These are phyloP conservation scores for Alligator sinensis DNA, from an alignment of 2,113 vertebrate species.

Conservation along the genomic window DNA sequence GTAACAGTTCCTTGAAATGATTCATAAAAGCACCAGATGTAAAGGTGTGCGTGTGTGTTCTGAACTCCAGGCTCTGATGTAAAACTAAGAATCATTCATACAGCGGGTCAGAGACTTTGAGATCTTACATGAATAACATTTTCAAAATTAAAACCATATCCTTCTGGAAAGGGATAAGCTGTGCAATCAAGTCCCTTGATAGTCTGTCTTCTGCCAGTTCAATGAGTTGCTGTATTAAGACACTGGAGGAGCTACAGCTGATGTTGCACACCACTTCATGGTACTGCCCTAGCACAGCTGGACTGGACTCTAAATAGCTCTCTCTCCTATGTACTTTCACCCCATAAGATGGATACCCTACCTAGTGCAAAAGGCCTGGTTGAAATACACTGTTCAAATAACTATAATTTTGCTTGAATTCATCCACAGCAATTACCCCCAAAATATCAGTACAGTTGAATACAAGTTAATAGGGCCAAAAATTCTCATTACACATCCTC, in stretches of 20 bases:
- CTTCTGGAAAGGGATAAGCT: not conserved
- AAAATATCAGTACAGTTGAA: not conserved
- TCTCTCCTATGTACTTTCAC: not conserved
- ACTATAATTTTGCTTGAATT: not conserved
- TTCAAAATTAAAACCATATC: constrained; percentile 61
- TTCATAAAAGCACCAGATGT: constrained; percentile 63
- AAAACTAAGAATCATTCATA: constrained; percentile 39
- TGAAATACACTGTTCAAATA: not conserved
- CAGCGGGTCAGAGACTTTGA: not conserved
- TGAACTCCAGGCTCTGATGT: constrained; percentile 37
- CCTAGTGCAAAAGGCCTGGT: not conserved
- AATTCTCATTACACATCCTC: not conserved
- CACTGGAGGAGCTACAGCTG: not conserved
- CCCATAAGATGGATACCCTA: not conserved
- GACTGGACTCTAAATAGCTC: not conserved
- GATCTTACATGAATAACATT: constrained; percentile 29
- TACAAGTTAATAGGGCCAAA: not conserved
- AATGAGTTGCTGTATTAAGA: not conserved
- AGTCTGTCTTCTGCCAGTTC: not conserved
- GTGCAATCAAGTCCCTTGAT: constrained; percentile 28
- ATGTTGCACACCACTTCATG: not conserved
- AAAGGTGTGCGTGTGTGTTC: constrained; percentile 52
- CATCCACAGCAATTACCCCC: not conserved
- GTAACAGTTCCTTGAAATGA: constrained; percentile 49
- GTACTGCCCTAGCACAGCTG: not conserved